These are phyloP conservation scores for Pandemis cinnamomeana DNA, from an alignment of 2,888 invertebrate species.

Conservation along the genomic window DNA sequence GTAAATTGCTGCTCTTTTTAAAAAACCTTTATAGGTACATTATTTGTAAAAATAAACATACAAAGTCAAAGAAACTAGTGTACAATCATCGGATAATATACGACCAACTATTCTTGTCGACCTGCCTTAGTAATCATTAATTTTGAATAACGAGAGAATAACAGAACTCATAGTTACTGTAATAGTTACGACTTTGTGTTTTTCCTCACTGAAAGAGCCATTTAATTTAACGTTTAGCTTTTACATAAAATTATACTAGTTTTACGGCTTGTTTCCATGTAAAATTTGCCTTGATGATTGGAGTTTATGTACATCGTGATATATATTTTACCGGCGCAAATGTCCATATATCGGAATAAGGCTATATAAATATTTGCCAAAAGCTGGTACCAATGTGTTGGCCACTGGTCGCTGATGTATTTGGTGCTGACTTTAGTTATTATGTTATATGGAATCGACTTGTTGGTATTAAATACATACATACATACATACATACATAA, in stretches of 20 bases:
- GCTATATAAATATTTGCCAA: too few relatives aligned
- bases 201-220: neutral
- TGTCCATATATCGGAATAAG: too few relatives aligned
- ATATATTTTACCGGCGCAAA: neutral
- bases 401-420: too few relatives aligned
- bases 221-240: neutral
- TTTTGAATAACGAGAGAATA: neutral
- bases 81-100: neutral
- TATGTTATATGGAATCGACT: too few relatives aligned
- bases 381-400: too few relatives aligned
- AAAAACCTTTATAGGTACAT: too few relatives aligned
- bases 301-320: neutral
- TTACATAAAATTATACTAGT: neutral
- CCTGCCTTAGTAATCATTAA: neutral
- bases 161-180: neutral
- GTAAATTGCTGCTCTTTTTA: too few relatives aligned
- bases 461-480: too few relatives aligned
- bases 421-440: too few relatives aligned
- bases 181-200: neutral
- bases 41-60: too few relatives aligned
- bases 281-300: neutral
- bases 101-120: neutral
- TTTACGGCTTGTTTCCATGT: constrained; percentile 1
- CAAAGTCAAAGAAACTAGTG: too few relatives aligned
- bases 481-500: too few relatives aligned